Conservation (phyloP, 1,140 invertebrate species). For the Octopus sinensis region DNA sequence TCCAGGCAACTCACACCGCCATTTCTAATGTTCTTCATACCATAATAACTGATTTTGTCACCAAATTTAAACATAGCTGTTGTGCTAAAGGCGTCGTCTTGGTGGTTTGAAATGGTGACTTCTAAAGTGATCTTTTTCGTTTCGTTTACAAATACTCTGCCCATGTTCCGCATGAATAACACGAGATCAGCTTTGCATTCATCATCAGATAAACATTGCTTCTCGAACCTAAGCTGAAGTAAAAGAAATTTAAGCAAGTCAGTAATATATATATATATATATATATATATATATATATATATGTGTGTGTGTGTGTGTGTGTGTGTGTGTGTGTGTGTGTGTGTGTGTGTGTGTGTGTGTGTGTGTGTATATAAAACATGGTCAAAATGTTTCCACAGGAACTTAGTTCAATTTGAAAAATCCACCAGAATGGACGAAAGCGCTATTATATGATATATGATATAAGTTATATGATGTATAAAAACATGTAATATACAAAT, state of each 20-base stretch:
- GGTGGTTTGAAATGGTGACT: neutral
- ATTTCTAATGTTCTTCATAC: neutral
- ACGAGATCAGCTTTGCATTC: neutral
- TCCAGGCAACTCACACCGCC: neutral
- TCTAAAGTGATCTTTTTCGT: neutral
- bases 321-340: neutral
- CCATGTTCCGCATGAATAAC: neutral
- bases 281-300: no score
- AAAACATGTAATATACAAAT: no score
- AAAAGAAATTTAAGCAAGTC: no score
- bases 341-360: conserved; percentile 19
- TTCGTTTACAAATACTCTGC: neutral
- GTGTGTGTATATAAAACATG: conserved; percentile 6
- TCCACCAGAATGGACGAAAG: no score
- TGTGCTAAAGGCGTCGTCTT: neutral
- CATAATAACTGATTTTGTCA: neutral
- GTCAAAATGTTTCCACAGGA: no score
- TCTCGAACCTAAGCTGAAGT: no score
- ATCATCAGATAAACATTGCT: neutral
- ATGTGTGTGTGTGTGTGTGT: no score
- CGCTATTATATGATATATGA: no score
- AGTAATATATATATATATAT: no score
- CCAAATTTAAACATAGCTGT: neutral
- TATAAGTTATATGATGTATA: no score
- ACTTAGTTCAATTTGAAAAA: no score